These are phyloP conservation scores for Micrastur ruficollis DNA, from an alignment of 2,797 vertebrate genomes.

Conservation along the genomic window DNA sequence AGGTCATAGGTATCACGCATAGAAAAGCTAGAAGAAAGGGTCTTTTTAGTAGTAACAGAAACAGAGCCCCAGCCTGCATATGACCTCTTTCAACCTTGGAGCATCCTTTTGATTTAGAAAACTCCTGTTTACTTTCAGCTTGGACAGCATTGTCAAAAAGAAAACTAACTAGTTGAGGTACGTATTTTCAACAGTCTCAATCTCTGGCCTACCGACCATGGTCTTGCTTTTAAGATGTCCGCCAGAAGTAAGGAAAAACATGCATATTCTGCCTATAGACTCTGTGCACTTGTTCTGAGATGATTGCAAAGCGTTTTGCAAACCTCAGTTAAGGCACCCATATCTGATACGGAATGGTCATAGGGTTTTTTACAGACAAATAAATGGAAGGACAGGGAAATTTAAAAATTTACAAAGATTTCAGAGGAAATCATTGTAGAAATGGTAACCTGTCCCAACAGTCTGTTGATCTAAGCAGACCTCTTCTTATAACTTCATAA, in stretches of 20 bases:
- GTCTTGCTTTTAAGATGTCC: not conserved
- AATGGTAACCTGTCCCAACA: constrained; percentile 1
- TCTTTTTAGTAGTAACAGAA: not conserved
- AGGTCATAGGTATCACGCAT: not conserved
- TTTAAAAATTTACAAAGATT: not conserved
- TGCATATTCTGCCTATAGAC: not conserved
- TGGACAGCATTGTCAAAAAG: not conserved
- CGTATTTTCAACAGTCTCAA: rapidly evolving
- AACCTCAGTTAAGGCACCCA: not conserved
- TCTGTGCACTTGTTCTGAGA: not conserved
- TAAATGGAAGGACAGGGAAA: not conserved
- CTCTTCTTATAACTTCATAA: not conserved
- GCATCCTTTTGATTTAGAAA: not conserved
- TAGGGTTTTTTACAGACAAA: not conserved
- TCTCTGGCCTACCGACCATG: not conserved
- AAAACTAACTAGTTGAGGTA: not conserved
- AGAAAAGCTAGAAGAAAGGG: not conserved
- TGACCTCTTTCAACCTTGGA: not conserved
- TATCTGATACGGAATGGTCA: not conserved
- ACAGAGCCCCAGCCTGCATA: not conserved
- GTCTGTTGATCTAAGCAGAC: not conserved
- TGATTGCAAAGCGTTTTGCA: not conserved
- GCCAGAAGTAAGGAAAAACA: not conserved
- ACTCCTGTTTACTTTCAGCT: not conserved
- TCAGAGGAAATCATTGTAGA: constrained; percentile 3